These are phyloP conservation scores for Diceros bicornis DNA, from an alignment of 2,797 vertebrate species.

Conservation along the genomic window DNA sequence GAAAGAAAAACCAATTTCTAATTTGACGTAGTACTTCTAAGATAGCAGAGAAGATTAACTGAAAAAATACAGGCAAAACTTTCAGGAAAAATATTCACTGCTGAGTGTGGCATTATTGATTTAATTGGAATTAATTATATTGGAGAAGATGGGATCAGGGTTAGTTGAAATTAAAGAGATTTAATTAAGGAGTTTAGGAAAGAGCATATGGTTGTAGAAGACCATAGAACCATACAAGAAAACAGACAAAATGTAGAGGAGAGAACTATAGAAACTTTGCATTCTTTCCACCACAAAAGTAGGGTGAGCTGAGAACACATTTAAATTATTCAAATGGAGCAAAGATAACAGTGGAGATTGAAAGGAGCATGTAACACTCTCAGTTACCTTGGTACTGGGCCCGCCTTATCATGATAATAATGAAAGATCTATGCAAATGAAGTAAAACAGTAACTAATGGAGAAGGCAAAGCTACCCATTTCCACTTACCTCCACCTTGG, in stretches of 20 bases:
- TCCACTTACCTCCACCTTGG: background rate
- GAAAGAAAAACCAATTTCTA: background rate
- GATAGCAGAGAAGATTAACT: background rate
- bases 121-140: background rate
- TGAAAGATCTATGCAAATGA: background rate
- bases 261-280: background rate
- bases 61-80: background rate
- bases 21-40: background rate
- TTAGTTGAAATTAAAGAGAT: background rate
- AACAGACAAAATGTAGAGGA: background rate
- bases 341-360: background rate
- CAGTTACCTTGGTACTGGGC: too few species aligned
- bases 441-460: background rate
- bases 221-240: background rate
- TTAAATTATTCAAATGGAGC: background rate
- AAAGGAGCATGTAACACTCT: background rate
- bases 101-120: background rate
- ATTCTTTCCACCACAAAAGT: background rate
- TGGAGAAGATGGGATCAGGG: background rate
- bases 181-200: background rate
- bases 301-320: background rate
- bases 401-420: background rate
- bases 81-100: background rate
- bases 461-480: background rate
- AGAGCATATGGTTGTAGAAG: background rate